Evolutionary conservation across 2,113 vertebrate species (phyloP).

Genomic region (Sturnus vulgaris): DNA sequence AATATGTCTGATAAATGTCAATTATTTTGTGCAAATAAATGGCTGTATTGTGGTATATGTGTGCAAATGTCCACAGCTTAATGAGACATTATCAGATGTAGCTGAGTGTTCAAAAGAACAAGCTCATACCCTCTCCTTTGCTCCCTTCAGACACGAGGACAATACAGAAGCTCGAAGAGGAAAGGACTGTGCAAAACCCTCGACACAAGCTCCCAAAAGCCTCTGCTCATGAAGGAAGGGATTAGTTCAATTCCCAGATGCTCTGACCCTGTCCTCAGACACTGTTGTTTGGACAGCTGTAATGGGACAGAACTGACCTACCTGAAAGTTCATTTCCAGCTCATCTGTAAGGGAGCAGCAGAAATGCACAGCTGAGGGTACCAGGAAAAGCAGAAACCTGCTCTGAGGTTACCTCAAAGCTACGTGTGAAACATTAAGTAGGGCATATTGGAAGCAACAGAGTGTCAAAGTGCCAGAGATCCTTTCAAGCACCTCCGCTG

Average conservation of each 20-base stretch:
- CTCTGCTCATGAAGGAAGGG: neutral
- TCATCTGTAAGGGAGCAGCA: neutral
- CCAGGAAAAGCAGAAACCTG: neutral
- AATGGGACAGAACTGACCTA: neutral
- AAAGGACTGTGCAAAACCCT: neutral
- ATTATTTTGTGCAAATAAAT: neutral
- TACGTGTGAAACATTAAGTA: neutral
- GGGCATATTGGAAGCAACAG: neutral
- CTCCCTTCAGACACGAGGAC: neutral
- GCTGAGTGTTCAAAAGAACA: neutral
- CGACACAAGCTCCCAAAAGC: neutral
- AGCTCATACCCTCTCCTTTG: neutral
- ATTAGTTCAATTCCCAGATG: neutral
- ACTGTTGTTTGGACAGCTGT: neutral
- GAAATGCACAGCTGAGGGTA: neutral
- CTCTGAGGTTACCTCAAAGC: neutral
- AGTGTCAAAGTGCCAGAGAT: neutral
- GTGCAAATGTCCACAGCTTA: neutral
- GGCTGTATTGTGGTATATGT: neutral
- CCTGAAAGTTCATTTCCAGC: neutral
- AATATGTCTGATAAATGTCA: neutral
- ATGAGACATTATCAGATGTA: neutral
- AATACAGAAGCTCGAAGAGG: neutral
- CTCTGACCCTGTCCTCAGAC: neutral
- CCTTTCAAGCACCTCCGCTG: neutral